These are phyloP conservation scores for Philopotamus ludificatus DNA, from an alignment of 1,140 invertebrate genomes.

Conservation along the genomic window DNA sequence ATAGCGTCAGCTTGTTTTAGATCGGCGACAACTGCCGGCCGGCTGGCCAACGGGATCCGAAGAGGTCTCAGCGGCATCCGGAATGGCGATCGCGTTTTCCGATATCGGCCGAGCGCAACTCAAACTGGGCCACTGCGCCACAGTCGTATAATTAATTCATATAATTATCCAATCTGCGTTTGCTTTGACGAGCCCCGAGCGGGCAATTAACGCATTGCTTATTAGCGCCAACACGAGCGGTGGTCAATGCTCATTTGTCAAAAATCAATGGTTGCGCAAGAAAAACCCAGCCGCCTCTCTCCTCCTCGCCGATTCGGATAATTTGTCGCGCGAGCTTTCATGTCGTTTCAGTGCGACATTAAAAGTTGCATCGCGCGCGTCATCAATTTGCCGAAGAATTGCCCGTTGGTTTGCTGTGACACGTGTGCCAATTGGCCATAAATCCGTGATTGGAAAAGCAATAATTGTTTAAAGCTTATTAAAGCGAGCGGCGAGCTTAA, in stretches of 20 bases:
- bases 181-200: neutral
- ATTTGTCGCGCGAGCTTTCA: too few relatives aligned
- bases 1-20: neutral
- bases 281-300: too few relatives aligned
- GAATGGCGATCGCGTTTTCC: neutral
- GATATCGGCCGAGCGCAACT: slow-evolving; percentile 1
- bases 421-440: neutral
- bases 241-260: too few relatives aligned
- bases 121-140: slow-evolving; percentile 13
- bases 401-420: neutral
- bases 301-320: too few relatives aligned
- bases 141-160: neutral
- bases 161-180: neutral
- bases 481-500: slow-evolving; percentile 47
- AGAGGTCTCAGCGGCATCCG: slow-evolving; percentile 33
- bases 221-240: too few relatives aligned
- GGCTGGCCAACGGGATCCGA: slow-evolving; percentile 16
- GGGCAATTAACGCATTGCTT: neutral
- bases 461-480: slow-evolving; percentile 49
- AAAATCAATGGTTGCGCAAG: too few relatives aligned
- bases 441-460: slow-evolving; percentile 14
- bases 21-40: neutral
- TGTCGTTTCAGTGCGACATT: too few relatives aligned
- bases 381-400: neutral
- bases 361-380: too few relatives aligned